phyloP scores from a whole-genome alignment of 2,797 vertebrate genomes.

The Pipistrellus pygmaeus region DNA sequence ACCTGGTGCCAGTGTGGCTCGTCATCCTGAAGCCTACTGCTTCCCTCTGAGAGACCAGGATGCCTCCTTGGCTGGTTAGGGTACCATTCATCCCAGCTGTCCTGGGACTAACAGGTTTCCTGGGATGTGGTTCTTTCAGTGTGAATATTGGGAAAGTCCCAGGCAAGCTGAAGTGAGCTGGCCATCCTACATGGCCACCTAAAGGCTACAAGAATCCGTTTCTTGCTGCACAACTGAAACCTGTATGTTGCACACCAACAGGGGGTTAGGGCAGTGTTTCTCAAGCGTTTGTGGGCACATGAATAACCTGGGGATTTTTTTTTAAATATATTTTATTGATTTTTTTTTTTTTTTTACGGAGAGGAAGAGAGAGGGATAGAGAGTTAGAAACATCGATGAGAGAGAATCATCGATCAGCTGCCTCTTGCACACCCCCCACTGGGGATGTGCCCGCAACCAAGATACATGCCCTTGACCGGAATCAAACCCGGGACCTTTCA shows the following conservation, averaged over 20 bases:
- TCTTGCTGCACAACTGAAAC: neutral
- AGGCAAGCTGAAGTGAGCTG: neutral
- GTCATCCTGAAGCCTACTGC: neutral
- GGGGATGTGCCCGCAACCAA: too few species aligned
- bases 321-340: neutral
- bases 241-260: accelerated
- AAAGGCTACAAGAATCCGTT: neutral
- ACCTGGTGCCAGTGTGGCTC: neutral
- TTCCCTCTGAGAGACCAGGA: neutral
- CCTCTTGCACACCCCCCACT: too few species aligned
- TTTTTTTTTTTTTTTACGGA: too few species aligned
- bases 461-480: too few species aligned
- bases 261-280: neutral
- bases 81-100: neutral
- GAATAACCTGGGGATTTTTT: neutral
- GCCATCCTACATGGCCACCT: neutral
- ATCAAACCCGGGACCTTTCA: too few species aligned
- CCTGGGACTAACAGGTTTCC: neutral
- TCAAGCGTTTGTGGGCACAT: neutral
- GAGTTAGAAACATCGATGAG: too few species aligned
- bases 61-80: neutral
- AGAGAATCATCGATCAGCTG: too few species aligned
- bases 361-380: too few species aligned
- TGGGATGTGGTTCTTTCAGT: neutral
- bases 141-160: neutral